These are phyloP conservation scores for Drosophila seguyi DNA, from an alignment of 1,140 invertebrate genomes.

Conservation along the genomic window DNA sequence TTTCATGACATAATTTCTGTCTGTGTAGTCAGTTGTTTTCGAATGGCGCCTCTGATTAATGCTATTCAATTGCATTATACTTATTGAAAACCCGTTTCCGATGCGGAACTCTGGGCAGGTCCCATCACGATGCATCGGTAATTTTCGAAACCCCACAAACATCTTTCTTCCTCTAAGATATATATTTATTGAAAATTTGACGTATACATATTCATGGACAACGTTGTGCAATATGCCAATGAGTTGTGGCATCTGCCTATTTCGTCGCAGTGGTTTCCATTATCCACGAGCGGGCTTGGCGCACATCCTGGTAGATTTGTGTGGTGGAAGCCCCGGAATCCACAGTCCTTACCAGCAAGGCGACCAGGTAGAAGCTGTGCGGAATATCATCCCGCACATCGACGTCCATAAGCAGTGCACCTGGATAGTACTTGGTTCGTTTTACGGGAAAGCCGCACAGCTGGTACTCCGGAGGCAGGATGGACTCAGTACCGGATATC, in stretches of 20 bases:
- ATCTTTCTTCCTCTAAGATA: slow-evolving; percentile 16
- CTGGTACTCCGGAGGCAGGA: slow-evolving; percentile 49
- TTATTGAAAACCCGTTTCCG: slow-evolving; percentile 50
- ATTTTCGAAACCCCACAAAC: slow-evolving; percentile 19
- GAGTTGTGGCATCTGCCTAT: neutral
- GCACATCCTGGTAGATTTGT: slow-evolving; percentile 57
- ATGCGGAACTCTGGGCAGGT: slow-evolving; percentile 26
- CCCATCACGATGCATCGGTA: slow-evolving; percentile 27
- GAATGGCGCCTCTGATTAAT: slow-evolving; percentile 7
- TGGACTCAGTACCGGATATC: slow-evolving; percentile 10
- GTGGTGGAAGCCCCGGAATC: slow-evolving; percentile 13
- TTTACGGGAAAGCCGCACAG: slow-evolving; percentile 51
- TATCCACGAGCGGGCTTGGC: slow-evolving; percentile 51
- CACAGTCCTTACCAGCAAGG: slow-evolving; percentile 25
- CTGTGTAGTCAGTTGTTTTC: slow-evolving; percentile 2
- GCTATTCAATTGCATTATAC: slow-evolving; percentile 21
- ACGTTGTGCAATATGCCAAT: neutral
- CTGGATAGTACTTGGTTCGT: slow-evolving; percentile 45
- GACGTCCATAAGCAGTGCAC: slow-evolving; percentile 48
- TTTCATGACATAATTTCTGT: neutral
- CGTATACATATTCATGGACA: slow-evolving; percentile 7
- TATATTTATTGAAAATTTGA: slow-evolving; percentile 15
- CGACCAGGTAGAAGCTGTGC: slow-evolving; percentile 57
- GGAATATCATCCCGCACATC: slow-evolving; percentile 49
- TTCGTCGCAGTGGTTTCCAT: slow-evolving; percentile 16